These are phyloP conservation scores for Dasysyrphus tricinctus DNA, from an alignment of 2,888 invertebrate species.

Conservation along the genomic window DNA sequence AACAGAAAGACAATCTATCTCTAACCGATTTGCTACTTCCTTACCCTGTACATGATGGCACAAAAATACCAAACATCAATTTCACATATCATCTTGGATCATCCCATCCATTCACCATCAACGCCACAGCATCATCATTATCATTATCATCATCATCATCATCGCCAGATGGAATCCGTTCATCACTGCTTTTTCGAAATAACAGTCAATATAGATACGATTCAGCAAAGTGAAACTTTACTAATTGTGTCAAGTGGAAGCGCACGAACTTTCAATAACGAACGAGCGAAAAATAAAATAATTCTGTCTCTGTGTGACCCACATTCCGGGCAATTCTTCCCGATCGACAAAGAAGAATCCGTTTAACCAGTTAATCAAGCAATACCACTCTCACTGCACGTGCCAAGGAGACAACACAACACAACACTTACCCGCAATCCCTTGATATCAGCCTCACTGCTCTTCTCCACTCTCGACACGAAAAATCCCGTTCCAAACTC, in stretches of 20 bases:
- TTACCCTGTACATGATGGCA: slow-evolving; percentile 18
- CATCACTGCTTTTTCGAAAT: slow-evolving; percentile 7
- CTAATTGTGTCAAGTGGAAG: slow-evolving; percentile 73
- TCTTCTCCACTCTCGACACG: slow-evolving; percentile 93
- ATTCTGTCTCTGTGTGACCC: slow-evolving; percentile 52
- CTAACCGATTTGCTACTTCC: slow-evolving; percentile 36
- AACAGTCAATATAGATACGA: slow-evolving; percentile 16
- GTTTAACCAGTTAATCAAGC: slow-evolving; percentile 48
- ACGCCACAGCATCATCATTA: not conserved
- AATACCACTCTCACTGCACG: slow-evolving; percentile 40
- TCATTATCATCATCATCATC: not conserved
- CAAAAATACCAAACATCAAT: slow-evolving; percentile 38
- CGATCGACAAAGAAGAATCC: slow-evolving; percentile 50
- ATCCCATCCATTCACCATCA: slow-evolving; percentile 20
- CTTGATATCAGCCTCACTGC: slow-evolving; percentile 93
- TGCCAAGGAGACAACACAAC: slow-evolving; percentile 75
- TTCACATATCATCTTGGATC: slow-evolving; percentile 40
- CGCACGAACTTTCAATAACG: slow-evolving; percentile 62
- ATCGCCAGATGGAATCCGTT: slow-evolving; percentile 29
- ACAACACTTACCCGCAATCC: slow-evolving; percentile 90
- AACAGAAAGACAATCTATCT: slow-evolving; percentile 12
- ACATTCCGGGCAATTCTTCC: slow-evolving; percentile 58
- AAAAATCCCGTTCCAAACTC: slow-evolving; percentile 97
- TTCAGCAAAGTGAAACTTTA: slow-evolving; percentile 65
- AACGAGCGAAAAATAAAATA: slow-evolving; percentile 5